These are phyloP conservation scores for Ammospiza nelsoni DNA, from an alignment of 2,113 vertebrate genomes.

Conservation along the genomic window DNA sequence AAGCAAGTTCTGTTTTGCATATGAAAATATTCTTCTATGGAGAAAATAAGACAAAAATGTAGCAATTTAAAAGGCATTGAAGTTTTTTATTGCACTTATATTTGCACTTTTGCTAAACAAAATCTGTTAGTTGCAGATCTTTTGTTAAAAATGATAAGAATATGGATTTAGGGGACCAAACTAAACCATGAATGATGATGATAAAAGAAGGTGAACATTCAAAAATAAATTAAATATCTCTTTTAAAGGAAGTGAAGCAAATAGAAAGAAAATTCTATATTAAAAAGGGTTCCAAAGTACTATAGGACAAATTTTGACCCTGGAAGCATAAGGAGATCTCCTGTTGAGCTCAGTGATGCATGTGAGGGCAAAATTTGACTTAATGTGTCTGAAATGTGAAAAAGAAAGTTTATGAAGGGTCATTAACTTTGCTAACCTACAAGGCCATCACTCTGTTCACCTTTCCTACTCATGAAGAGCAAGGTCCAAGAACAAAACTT, in stretches of 20 bases:
- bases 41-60: neutral
- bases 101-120: neutral
- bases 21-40: neutral
- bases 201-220: neutral
- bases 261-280: neutral
- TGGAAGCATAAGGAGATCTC: conserved; percentile 14
- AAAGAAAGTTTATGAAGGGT: neutral
- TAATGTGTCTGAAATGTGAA: conserved; percentile 15
- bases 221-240: neutral
- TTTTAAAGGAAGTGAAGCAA: neutral
- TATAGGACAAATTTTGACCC: conserved; percentile 5
- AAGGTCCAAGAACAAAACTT: neutral
- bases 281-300: neutral
- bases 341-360: conserved; percentile 50
- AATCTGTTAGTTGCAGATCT: neutral
- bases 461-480: neutral
- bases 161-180: neutral
- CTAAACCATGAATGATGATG: neutral
- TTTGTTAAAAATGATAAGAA: neutral
- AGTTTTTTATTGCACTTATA: neutral
- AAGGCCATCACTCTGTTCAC: neutral
- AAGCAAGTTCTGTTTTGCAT: neutral
- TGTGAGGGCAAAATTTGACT: conserved; percentile 34
- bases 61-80: neutral
- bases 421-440: neutral